Conservation (phyloP, 2,113 vertebrate genomes). For the Neomonachus schauinslandi region DNA sequence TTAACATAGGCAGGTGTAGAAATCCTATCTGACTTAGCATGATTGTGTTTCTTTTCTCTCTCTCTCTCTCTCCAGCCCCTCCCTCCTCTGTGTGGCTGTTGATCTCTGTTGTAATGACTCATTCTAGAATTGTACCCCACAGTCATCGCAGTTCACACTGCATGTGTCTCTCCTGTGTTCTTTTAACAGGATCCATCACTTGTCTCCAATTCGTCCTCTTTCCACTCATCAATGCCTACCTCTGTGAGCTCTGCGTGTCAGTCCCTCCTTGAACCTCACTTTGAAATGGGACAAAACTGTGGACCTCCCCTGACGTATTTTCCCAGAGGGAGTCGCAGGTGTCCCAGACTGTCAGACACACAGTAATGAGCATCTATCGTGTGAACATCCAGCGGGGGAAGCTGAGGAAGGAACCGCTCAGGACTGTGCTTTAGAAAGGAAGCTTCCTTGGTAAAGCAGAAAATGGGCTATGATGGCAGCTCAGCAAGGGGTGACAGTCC, state of each 20-base stretch:
- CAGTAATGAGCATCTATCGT: background rate
- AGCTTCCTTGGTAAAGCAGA: background rate
- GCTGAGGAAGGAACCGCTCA: background rate
- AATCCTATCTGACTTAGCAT: constrained; percentile 74
- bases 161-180: background rate
- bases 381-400: background rate
- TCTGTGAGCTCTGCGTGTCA: background rate
- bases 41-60: constrained; percentile 74
- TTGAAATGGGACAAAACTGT: background rate
- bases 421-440: background rate
- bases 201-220: background rate
- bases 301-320: background rate
- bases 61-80: constrained; percentile 31
- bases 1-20: constrained; percentile 74
- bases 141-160: background rate
- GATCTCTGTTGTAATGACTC: constrained; percentile 77
- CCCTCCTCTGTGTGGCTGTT: constrained; percentile 37
- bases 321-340: background rate
- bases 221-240: background rate
- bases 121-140: constrained; percentile 69
- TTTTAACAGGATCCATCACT: constrained; percentile 15
- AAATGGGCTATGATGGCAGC: background rate
- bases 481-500: background rate
- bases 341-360: background rate
- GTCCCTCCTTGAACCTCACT: background rate